These are phyloP conservation scores for Zaprionus tsacasi DNA, from an alignment of 1,140 invertebrate genomes.

Conservation along the genomic window DNA sequence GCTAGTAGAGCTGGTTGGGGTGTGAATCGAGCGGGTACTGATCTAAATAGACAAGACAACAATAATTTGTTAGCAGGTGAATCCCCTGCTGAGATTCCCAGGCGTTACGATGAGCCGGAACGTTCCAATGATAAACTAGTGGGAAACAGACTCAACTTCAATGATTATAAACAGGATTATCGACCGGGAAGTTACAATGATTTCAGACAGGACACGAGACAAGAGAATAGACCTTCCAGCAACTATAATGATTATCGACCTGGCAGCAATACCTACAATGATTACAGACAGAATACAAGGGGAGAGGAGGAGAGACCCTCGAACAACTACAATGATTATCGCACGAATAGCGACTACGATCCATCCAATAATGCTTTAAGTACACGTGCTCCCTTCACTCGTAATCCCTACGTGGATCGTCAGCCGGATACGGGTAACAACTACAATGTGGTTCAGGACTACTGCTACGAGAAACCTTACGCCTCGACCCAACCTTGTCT, in stretches of 20 bases:
- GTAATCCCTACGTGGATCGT: background rate
- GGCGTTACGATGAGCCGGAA: conserved; percentile 5
- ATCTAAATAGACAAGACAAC: conserved; percentile 6
- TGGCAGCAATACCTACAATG: too few relatives aligned
- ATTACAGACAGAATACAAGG: background rate
- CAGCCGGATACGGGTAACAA: conserved; percentile 28
- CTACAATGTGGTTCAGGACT: conserved; percentile 69
- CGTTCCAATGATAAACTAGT: conserved; percentile 44
- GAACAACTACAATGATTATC: conserved; percentile 5
- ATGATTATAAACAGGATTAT: background rate
- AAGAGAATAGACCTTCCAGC: background rate
- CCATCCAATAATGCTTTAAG: conserved; percentile 10
- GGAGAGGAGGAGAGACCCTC: background rate
- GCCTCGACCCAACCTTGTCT: conserved; percentile 50
- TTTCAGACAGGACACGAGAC: conserved; percentile 16
- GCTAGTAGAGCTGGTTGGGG: background rate
- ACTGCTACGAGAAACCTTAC: conserved; percentile 70
- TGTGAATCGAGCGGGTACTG: background rate
- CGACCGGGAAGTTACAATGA: conserved; percentile 26
- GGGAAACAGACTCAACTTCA: conserved; percentile 22
- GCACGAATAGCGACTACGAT: background rate
- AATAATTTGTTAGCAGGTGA: background rate
- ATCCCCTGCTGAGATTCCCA: background rate
- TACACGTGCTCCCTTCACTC: conserved; percentile 41
- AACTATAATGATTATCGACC: conserved; percentile 19